Percentiles rank a stretch among this genome's conserved stretches.
These are phyloP conservation scores for Platyura marginata DNA, from an alignment of 1,140 invertebrate genomes.

Conservation along the genomic window DNA sequence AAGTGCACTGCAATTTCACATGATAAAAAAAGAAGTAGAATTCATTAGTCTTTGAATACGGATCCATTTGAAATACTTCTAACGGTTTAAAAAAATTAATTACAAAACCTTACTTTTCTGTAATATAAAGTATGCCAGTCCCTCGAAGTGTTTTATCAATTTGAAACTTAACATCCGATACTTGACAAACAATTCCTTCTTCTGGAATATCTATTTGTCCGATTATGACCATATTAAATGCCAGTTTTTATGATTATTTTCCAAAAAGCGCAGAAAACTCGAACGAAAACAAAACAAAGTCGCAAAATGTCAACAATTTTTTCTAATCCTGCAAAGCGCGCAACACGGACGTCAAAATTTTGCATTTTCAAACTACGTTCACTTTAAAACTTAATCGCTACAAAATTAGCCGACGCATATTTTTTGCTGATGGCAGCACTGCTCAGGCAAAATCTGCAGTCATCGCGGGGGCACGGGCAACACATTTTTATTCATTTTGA, in stretches of 20 bases:
- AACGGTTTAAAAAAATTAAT: background rate
- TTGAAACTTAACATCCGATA: background rate
- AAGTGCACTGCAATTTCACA: background rate
- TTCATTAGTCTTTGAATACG: background rate
- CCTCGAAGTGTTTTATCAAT: background rate
- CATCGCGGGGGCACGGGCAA: too few species aligned
- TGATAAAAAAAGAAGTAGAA: background rate
- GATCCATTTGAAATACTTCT: background rate
- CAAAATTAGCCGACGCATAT: background rate
- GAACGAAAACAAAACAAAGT: too few species aligned
- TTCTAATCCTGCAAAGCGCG: background rate
- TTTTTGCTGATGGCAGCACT: background rate
- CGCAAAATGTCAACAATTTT: background rate
- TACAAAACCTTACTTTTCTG: background rate
- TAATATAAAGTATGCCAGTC: too few species aligned
- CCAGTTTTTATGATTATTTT: too few species aligned
- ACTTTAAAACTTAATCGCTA: background rate
- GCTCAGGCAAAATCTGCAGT: too few species aligned
- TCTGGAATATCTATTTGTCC: background rate
- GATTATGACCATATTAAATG: background rate
- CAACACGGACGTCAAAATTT: background rate
- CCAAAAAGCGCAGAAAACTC: too few species aligned
- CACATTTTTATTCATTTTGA: too few species aligned
- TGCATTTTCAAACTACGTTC: background rate
- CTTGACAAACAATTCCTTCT: background rate